phyloP scores from a whole-genome alignment of 2,888 invertebrate species.

The Adineta ricciae region DNA sequence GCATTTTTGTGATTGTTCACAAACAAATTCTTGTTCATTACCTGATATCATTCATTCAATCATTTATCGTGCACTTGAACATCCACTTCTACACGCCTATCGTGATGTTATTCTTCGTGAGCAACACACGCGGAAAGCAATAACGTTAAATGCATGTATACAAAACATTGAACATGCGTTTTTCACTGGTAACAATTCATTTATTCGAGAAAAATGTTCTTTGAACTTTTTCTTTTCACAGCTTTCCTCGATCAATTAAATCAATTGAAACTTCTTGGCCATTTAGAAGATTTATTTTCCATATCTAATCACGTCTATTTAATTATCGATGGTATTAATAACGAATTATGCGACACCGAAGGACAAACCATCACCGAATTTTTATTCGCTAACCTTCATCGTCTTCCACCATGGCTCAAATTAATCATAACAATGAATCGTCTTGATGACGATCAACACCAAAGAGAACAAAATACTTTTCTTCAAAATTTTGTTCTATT shows the following conservation, averaged over 20 bases:
- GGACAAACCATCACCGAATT: slow-evolving; percentile 23
- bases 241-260: slow-evolving; percentile 13
- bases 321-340: slow-evolving; percentile 9
- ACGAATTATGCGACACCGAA: slow-evolving; percentile 14
- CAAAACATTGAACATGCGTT: background rate
- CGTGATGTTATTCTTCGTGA: slow-evolving; percentile 20
- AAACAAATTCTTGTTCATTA: background rate
- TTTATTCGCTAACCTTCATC: background rate
- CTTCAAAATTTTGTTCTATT: background rate
- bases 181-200: background rate
- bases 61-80: slow-evolving; percentile 1
- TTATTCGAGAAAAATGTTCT: no score
- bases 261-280: slow-evolving; percentile 1
- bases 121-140: slow-evolving; percentile 13
- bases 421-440: slow-evolving; percentile 15
- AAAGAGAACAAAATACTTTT: background rate
- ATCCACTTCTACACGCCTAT: slow-evolving; percentile 12
- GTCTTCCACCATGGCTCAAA: slow-evolving; percentile 1
- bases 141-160: slow-evolving; percentile 18
- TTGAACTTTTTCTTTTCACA: background rate
- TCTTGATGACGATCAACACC: background rate
- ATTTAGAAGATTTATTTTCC: slow-evolving; percentile 2
- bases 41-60: slow-evolving; percentile 13
- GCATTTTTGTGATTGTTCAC: slow-evolving; percentile 13
- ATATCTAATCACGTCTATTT: background rate